Base-by-base conservation (phyloP, 1,140 invertebrate species). In the Phortica variegata region DNA sequence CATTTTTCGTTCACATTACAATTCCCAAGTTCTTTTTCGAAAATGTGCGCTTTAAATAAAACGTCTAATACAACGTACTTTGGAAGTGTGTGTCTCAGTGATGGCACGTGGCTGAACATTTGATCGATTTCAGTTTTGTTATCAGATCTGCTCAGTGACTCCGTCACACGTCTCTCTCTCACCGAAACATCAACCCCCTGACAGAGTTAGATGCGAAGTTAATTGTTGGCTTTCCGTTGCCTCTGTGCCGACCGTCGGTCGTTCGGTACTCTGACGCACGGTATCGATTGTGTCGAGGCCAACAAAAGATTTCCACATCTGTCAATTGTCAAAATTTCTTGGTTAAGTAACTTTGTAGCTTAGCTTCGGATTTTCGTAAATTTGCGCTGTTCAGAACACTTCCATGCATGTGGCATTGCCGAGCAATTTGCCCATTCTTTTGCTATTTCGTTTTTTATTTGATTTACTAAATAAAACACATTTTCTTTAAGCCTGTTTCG, bases 331-430 rank as follows among this genome's bases (percentile, higher is more conserved):
- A 74, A 74, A 74, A 74, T 74, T 74, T 74, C 66, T 73, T 74
- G 68, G 71, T 74, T 74, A 74, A 74, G 71, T 74, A 74, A 74
- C 72, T 74, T 74, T 60, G 71, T 74, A 74, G 71, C 71, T 74
- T 74, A 74, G 72, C 72, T 74, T 74, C 72, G 72, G 72, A 74
- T 74, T 74, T 74, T 68, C 61, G 61, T 74, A 70, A 74, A 74
- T 58, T 68, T 74, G 72, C 72, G 61, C 71, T 75, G 72, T 75
- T 75, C 72, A 75, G 72, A 74, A 75, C 72, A 75, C 72, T 75
- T 75, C 72, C 72, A 75, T 66, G 58, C 56, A 54, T 47, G 72
- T 56, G 72, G 72, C 72, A 74, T 73, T 74, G 72, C 58, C 68
- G 72, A 74, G 72, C 72, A 74, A 73, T 74, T 73, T 74, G 72